These are phyloP conservation scores for Nephrocerus scutellatus DNA, from an alignment of 2,888 invertebrate genomes.

Conservation along the genomic window DNA sequence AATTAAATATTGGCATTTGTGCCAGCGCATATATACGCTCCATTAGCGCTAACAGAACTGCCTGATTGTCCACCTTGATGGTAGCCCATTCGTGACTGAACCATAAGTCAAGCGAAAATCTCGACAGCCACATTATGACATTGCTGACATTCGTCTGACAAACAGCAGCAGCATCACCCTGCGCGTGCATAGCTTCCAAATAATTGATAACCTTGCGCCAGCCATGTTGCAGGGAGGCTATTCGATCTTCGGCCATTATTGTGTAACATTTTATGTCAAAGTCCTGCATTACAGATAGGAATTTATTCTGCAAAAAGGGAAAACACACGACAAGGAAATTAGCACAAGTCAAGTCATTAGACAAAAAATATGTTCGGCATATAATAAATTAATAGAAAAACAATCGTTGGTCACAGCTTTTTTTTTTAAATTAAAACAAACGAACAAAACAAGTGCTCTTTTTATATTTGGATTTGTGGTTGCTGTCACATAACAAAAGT, in stretches of 20 bases:
- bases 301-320: conserved; percentile 26
- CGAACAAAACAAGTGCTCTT: no score
- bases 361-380: no score
- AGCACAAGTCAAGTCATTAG: no score
- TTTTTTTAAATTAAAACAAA: no score
- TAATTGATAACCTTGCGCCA: conserved; percentile 34
- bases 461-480: no score
- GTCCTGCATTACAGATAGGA: conserved; percentile 26
- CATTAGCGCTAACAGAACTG: conserved; percentile 27
- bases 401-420: no score
- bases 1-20: conserved; percentile 30
- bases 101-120: conserved; percentile 35
- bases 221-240: conserved; percentile 31
- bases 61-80: conserved; percentile 23
- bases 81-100: conserved; percentile 36
- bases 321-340: no score
- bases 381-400: no score
- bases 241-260: conserved; percentile 32
- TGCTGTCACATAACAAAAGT: no score
- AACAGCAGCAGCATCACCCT: conserved; percentile 1
- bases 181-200: conserved; percentile 14
- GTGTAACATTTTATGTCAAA: conserved; percentile 36
- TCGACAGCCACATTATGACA: conserved; percentile 23
- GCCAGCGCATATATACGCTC: conserved; percentile 23
- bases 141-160: conserved; percentile 11